Percentiles rank a stretch among this genome's conserved stretches.
Conservation (phyloP, 2,113 vertebrate genomes). For the Neodon shergylaensis region DNA sequence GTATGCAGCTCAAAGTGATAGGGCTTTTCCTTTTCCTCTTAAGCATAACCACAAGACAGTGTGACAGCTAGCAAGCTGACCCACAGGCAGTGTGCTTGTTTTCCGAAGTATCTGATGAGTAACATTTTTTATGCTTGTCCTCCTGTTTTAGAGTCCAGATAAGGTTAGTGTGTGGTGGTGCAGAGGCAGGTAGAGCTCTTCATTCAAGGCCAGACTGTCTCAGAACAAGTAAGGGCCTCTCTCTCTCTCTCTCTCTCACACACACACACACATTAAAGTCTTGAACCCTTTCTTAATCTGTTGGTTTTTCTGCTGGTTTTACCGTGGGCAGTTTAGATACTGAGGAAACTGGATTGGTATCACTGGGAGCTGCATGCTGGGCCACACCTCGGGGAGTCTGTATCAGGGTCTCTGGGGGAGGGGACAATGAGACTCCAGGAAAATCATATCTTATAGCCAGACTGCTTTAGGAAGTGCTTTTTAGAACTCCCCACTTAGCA, state of each 20-base stretch:
- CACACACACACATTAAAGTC: not conserved
- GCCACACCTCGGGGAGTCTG: not conserved
- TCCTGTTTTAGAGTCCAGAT: not conserved
- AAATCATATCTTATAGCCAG: rapidly evolving
- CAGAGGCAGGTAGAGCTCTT: not conserved
- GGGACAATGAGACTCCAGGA: not conserved
- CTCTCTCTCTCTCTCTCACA: no score
- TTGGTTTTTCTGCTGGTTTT: not conserved
- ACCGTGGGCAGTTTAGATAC: not conserved
- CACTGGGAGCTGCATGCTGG: not conserved
- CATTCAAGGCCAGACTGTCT: not conserved
- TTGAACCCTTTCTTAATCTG: not conserved
- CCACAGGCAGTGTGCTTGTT: not conserved
- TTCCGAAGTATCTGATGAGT: not conserved
- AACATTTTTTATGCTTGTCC: not conserved
- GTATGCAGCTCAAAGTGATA: not conserved
- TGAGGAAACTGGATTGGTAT: not conserved
- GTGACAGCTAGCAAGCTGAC: not conserved
- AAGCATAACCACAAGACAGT: not conserved
- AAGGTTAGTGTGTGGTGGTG: not conserved
- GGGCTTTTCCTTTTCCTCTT: not conserved
- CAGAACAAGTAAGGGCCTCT: not conserved
- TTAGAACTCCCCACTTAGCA: not conserved
- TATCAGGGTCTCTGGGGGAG: not conserved
- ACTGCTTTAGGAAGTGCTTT: not conserved